Base-by-base conservation (phyloP, 2,113 vertebrate species). In the Sigmodon hispidus region DNA sequence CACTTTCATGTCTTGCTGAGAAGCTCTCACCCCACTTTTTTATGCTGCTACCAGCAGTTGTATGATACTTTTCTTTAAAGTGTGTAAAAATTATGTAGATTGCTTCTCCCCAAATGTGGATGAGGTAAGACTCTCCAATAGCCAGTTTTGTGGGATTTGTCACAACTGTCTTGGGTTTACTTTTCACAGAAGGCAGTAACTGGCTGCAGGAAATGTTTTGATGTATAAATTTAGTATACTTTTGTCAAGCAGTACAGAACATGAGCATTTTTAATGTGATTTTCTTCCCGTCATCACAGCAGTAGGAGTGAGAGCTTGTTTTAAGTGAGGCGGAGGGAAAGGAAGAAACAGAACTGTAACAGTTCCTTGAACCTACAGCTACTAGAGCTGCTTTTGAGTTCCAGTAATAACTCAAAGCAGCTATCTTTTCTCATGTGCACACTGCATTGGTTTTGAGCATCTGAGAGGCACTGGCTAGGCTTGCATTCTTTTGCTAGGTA, bases 321-420 rank as follows among this genome's bases (percentile, higher is more conserved):
- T 84, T 79, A 87, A 89, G 83, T 89, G 85, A 94, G 94, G 87
- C 87, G 77, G 97, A 94, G 63, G 94, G 90, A 94, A 96, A 96
- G 91, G 87, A 70, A 63, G 95, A 96, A 97, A 93, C 89, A 96
- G 93, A 96, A 97, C 95, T 97, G 96, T 94, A 94, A 95, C 96
- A 96, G 92, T 97, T 97, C 95, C 91, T 97, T 96, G 76, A 94
- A 96, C 94, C 96, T 94, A 86, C 95, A 98, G 93, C 94, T 91
- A 93, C 65, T 76, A 43, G 96, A 95, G 93, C 96, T 96, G 95
- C 94, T 94, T 72, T 96, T 89, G 90, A 90, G 95, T 97, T 97
- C 93, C 69, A 24, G 55, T 97, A 36, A 89, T 96, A 96, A 96
- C 97, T 94, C 89, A 94, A 77, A 96, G 96, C 91, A 96, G 96